Evolutionary conservation across 37 sponge, comb jelly and placozoan genomes (phyloP).

Genomic region (Mnemiopsis leidyi): DNA sequence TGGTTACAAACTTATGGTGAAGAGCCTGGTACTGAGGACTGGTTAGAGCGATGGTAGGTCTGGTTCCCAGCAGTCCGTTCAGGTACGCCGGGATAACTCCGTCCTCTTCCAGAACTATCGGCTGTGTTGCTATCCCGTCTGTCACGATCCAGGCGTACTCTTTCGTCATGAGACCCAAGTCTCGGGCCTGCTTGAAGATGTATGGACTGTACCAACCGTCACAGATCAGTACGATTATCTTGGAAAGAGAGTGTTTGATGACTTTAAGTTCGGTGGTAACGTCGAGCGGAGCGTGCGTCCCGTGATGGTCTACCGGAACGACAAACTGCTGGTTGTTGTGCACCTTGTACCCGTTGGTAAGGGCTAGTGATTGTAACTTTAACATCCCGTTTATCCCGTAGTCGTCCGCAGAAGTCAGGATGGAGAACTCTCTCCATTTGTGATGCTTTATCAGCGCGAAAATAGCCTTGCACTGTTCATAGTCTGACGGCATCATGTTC

Average conservation of each 20-base stretch:
- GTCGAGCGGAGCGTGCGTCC: neutral
- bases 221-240: neutral
- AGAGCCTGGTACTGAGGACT: neutral
- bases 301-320: neutral
- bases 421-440: constrained; percentile 15
- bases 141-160: constrained; percentile 42
- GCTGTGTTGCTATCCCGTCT: constrained; percentile 1
- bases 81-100: neutral
- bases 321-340: neutral
- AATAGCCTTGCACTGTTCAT: constrained; percentile 5
- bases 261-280: neutral
- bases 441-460: neutral
- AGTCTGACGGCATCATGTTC: constrained; percentile 2
- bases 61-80: neutral
- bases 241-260: constrained; percentile 10
- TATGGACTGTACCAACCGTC: neutral
- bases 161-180: neutral
- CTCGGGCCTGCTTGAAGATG: neutral
- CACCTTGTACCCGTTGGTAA: neutral
- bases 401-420: neutral
- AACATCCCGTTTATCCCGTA: constrained; percentile 30
- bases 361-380: neutral
- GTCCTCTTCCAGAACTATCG: neutral
- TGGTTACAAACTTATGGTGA: neutral
- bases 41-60: neutral